A percentile compares a stretch with the other conserved stretches of the same genome.
Evolutionary conservation across 2,113 vertebrate genomes (phyloP).

Genomic region (Eleginops maclovinus): DNA sequence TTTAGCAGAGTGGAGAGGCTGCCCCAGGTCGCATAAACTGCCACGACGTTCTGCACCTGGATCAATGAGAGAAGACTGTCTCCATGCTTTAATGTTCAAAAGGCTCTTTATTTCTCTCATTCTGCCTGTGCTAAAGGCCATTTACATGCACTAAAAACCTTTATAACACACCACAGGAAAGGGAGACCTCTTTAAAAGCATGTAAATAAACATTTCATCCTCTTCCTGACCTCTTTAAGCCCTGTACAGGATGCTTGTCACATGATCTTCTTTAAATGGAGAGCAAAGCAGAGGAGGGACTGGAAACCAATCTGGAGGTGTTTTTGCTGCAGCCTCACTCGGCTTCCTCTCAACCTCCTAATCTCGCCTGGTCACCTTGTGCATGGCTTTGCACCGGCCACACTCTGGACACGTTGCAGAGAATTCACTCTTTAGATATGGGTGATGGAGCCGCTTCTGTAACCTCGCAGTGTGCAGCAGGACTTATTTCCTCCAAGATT

Average conservation of each 20-base stretch:
- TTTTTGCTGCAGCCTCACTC: neutral
- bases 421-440: slow-evolving; percentile 29
- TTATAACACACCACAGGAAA: no score
- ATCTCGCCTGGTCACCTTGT: slow-evolving; percentile 18
- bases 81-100: no score
- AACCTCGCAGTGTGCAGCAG: slow-evolving; percentile 11
- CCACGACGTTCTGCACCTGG: slow-evolving; percentile 88
- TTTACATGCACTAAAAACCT: no score
- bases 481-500: no score
- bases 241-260: neutral
- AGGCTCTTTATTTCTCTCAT: no score
- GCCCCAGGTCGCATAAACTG: slow-evolving; percentile 77
- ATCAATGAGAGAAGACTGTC: slow-evolving; percentile 19
- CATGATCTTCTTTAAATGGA: slow-evolving; percentile 3
- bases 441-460: slow-evolving; percentile 23
- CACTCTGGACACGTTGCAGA: neutral
- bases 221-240: slow-evolving; percentile 4
- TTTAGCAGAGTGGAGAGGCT: slow-evolving; percentile 81
- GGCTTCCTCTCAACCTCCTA: slow-evolving; percentile 13
- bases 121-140: no score
- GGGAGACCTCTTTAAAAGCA: no score
- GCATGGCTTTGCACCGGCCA: neutral
- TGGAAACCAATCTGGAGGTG: slow-evolving; percentile 19
- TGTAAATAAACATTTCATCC: neutral
- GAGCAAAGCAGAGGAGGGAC: neutral